Base-by-base conservation (phyloP, 2,888 invertebrate genomes). In the Uloborus plumipes region DNA sequence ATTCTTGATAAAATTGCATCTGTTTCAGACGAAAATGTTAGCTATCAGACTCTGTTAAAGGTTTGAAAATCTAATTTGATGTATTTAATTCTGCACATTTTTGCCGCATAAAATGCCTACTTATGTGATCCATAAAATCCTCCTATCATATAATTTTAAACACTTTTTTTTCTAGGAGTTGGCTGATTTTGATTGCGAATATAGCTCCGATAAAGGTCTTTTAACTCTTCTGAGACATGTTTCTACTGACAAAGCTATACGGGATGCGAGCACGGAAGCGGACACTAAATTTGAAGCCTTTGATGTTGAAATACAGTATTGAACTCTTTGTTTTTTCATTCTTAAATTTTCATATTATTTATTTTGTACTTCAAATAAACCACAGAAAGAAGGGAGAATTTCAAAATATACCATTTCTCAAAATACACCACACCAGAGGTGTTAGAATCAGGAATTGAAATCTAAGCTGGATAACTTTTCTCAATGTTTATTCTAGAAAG, bases 201-300 rank as follows among this genome's bases (percentile, higher is more conserved):
- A 88, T 84, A 86, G 86, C 16, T 88, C 89, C 1, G 84, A 87
- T 58, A 87, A 89, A 47, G 88, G 89, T 79, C 87, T 89, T 65
- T 85, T 90, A 18, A 89, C 89, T 82, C 90, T 90, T 85, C 87
- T 89, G 16, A 89, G 90, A 84, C 89, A 90, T 86, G 89, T 90
- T 3, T 88, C 88, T 50, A 84, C 89, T 16, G 87, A 89, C 80
- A 89, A 89, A 82, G 87, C 86, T 4, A 85, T 90, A 9, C 85
- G 90, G 50, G 90, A 90, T 86, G 89, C 89, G 49, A 89, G 90
- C 85, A 88, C 89, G 9, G 88, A 87, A 65, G 90, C 89, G n/a
- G 89, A 90, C 70, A 88, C 89, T 82, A 88, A 88, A 72, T 86
- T 90, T 26, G 89, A 90, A 18, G 89, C 89, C 64, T 89, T 90